phyloP scores from a whole-genome alignment of 1,140 invertebrate species.

The Aradophagus sp. region DNA sequence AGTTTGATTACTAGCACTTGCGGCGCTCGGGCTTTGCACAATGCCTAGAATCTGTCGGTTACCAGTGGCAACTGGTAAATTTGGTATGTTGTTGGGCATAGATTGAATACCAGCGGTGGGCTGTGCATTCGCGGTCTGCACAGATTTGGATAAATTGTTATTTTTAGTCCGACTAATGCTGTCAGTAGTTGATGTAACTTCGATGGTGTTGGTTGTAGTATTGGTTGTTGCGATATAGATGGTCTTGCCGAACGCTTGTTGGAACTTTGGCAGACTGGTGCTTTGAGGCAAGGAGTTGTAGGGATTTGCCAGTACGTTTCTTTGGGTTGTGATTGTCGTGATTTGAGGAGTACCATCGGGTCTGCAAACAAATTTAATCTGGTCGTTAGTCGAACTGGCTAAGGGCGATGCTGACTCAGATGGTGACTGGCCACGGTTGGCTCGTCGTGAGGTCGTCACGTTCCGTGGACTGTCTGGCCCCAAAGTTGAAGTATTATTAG shows the following conservation, averaged over 20 bases:
- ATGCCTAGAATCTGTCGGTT: slow-evolving; percentile 68
- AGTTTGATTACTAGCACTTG: too few relatives aligned
- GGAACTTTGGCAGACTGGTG: slow-evolving; percentile 82
- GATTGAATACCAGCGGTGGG: slow-evolving; percentile 59
- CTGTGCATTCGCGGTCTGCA: slow-evolving; percentile 67
- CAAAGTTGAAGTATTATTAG: slow-evolving; percentile 65
- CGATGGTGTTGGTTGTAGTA: slow-evolving; percentile 59
- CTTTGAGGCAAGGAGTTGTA: slow-evolving; percentile 67
- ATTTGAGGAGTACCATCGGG: slow-evolving; percentile 69
- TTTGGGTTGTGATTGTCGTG: slow-evolving; percentile 60
- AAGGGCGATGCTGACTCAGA: slow-evolving; percentile 67
- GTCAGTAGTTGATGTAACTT: slow-evolving; percentile 59
- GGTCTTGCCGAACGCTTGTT: slow-evolving; percentile 84
- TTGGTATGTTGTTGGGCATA: slow-evolving; percentile 69
- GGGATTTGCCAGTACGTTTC: slow-evolving; percentile 59
- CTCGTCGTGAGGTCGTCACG: slow-evolving; percentile 44
- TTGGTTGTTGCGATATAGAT: slow-evolving; percentile 70
- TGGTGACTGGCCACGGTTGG: slow-evolving; percentile 64
- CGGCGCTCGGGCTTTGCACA: slow-evolving; percentile 63
- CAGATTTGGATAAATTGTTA: slow-evolving; percentile 67
- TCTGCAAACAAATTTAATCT: slow-evolving; percentile 70
- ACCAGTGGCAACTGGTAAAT: slow-evolving; percentile 63
- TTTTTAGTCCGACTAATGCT: slow-evolving; percentile 60
- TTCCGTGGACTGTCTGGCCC: slow-evolving; percentile 59
- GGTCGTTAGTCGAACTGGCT: slow-evolving; percentile 58